Conservation (phyloP, 2,888 invertebrate species). For the Scotopteryx bipunctaria region DNA sequence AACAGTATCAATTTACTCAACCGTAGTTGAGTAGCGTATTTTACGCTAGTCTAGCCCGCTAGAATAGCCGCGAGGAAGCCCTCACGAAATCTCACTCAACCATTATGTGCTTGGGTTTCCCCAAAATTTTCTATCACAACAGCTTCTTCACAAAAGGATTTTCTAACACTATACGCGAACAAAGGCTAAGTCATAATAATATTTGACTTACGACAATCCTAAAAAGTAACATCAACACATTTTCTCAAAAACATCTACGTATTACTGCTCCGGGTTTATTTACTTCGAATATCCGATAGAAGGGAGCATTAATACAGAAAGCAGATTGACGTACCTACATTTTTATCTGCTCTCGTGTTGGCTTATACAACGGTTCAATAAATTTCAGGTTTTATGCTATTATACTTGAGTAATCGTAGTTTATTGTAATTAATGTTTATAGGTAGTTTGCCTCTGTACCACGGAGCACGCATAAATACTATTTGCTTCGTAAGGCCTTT, state of each 20-base stretch:
- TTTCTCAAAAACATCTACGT: constrained; percentile 27
- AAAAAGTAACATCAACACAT: constrained; percentile 33
- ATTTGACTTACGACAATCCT: constrained; percentile 27
- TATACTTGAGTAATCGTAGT: no score
- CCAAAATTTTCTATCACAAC: constrained; percentile 10
- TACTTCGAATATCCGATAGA: constrained; percentile 50
- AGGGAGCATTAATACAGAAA: constrained; percentile 5
- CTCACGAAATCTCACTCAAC: constrained; percentile 2
- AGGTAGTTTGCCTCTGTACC: no score
- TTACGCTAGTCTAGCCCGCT: neutral
- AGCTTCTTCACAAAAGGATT: constrained; percentile 14
- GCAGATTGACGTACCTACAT: neutral
- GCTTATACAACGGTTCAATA: no score
- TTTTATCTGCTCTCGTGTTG: no score
- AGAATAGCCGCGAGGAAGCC: neutral
- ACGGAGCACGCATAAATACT: no score
- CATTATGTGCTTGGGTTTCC: constrained; percentile 10
- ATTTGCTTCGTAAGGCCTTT: no score
- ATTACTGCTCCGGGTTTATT: constrained; percentile 44
- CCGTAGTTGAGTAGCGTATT: no score
- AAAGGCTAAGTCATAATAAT: constrained; percentile 20
- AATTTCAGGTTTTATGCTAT: no score
- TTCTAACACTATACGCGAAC: constrained; percentile 18
- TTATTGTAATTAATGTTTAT: no score
- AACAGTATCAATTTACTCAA: no score